Conservation (phyloP, 2,113 vertebrate genomes). For the Zapus hudsonius region DNA sequence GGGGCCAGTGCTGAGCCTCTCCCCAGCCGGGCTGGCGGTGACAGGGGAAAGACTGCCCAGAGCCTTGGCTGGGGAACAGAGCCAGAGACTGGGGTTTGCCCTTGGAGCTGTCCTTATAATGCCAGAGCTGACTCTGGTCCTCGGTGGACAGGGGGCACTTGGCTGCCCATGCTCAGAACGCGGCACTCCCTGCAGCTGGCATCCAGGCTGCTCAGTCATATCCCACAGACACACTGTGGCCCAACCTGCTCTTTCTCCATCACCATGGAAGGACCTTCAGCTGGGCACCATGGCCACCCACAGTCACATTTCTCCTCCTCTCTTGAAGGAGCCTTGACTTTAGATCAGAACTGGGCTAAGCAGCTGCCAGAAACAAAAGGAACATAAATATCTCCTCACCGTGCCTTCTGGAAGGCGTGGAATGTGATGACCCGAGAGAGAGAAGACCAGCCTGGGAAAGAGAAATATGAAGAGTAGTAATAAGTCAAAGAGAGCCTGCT, state of each 20-base stretch:
- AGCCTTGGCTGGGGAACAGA: constrained; percentile 16
- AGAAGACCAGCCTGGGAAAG: not conserved
- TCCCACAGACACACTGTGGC: not conserved
- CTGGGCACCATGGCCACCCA: not conserved
- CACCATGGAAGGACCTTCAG: not conserved
- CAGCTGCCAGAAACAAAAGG: not conserved
- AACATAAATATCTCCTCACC: not conserved
- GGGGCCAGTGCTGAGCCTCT: constrained; percentile 61
- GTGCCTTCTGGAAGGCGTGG: not conserved
- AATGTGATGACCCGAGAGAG: not conserved
- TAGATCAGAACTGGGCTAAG: no score
- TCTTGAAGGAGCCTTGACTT: no score
- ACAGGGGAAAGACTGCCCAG: not conserved
- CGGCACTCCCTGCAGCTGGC: not conserved
- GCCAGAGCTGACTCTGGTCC: not conserved
- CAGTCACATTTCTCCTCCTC: not conserved
- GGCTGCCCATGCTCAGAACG: not conserved
- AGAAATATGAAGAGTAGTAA: not conserved
- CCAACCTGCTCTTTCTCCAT: not conserved
- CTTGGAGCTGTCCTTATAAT: constrained; percentile 43
- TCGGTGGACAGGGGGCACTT: not conserved
- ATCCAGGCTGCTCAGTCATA: not conserved
- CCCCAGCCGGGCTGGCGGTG: constrained; percentile 53
- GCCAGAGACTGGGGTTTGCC: constrained; percentile 17
- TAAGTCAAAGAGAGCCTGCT: not conserved